Conservation (phyloP, 2,113 vertebrate genomes). For the Prunella fulvescens region DNA sequence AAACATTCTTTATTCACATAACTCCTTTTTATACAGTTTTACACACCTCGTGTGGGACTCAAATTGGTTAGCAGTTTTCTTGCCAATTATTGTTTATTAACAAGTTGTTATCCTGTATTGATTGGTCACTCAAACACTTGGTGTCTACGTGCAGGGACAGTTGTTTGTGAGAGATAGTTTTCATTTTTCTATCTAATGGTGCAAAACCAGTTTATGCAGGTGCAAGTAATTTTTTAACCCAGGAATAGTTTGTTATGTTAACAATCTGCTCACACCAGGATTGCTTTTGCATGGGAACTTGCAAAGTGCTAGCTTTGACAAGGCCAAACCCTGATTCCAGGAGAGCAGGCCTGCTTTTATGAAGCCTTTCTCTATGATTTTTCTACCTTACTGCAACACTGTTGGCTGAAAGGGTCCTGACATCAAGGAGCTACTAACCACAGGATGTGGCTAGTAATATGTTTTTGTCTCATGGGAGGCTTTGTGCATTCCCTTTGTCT, state of each 20-base stretch:
- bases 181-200: neutral
- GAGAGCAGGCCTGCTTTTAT: neutral
- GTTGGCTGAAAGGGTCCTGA: neutral
- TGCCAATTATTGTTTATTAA: neutral
- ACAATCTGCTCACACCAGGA: neutral
- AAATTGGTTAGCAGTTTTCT: neutral
- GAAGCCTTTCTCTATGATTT: neutral
- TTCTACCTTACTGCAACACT: neutral
- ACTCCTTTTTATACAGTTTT: neutral
- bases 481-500: neutral
- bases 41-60: neutral
- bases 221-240: neutral
- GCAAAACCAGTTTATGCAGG: neutral
- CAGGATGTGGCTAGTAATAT: neutral
- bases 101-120: neutral
- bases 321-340: neutral
- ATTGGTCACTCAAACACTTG: neutral
- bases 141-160: neutral
- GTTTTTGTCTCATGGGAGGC: neutral
- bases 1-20: neutral
- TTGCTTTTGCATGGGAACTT: neutral
- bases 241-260: neutral
- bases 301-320: neutral
- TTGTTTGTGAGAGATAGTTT: neutral
- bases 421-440: rapidly evolving